Evolutionary conservation across 2,888 invertebrate genomes (phyloP), one percentile per base, ranked within the genome.

Genomic region (Apotomis turbidana): DNA sequence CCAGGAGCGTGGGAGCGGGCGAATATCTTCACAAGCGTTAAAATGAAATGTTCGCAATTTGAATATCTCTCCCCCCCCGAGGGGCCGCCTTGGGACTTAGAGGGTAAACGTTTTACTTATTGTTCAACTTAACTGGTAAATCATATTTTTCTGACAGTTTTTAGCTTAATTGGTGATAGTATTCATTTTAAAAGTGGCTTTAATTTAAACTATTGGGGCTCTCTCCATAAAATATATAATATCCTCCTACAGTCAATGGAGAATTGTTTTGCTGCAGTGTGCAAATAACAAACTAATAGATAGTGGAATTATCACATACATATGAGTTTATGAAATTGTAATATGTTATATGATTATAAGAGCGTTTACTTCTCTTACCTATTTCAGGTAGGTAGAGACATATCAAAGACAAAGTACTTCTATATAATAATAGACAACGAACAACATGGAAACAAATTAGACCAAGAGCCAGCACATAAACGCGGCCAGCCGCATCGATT

Each of bases 1-100:
- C 86, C 84, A 10, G 12, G 57, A 87, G 87, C 92, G 92, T 90
- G 90, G 90, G 92, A 91, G 90, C 89, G 87, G 82, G 87, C 84
- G 85, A 91, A 92, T 93, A 92, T 92, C 93, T 92, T 91, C 87
- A 90, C 90, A 91, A 93, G 92, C 93, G 93, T 92, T 93, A 93
- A 93, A 93, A 93, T 93, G 93, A 93, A 93, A 93, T 93, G 93
- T 93, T 93, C 93, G 92, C 92, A 88, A 93, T 93, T 93, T 93
- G 93, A 93, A 93, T 93, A 93, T 89, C 89, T 84, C 86, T 81
- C 78, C 74, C 72, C 51, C 46, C 74, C 74, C 71, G 66, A 74
- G 73, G 27, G 71, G 63, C 63, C 36, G 55, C 66, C 67, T 57
- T 51, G 55, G 57, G 60, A 49, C 66, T 44, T 73, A 74, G 57